These are phyloP conservation scores for Volucella inflata DNA, from an alignment of 2,888 invertebrate species.

Conservation along the genomic window DNA sequence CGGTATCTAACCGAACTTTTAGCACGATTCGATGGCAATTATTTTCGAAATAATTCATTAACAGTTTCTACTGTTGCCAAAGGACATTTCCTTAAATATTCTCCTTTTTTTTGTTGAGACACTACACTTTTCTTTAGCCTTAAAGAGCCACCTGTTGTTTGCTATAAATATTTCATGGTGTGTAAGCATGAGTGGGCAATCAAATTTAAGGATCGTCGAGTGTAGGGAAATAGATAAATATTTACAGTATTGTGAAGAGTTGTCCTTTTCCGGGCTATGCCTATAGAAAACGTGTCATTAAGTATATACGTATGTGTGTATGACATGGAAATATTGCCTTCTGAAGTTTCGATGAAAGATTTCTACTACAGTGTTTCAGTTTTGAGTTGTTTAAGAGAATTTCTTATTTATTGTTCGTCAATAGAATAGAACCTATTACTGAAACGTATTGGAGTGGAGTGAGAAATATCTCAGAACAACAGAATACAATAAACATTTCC, in stretches of 20 bases:
- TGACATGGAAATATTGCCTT: too few relatives aligned
- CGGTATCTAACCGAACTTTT: neutral
- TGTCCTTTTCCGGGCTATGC: neutral
- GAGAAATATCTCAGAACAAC: too few relatives aligned
- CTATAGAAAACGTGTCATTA: neutral
- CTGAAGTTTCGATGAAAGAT: too few relatives aligned
- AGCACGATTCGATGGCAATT: constrained; percentile 4
- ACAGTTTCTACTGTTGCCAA: neutral
- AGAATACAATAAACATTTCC: too few relatives aligned
- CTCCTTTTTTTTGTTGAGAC: neutral
- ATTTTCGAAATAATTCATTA: constrained; percentile 18
- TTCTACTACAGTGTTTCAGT: too few relatives aligned
- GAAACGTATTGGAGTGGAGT: too few relatives aligned
- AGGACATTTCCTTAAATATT: neutral
- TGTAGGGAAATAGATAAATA: neutral
- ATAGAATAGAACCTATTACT: too few relatives aligned
- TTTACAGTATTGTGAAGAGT: neutral
- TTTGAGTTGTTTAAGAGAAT: too few relatives aligned
- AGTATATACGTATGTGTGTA: too few relatives aligned
- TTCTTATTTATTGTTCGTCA: too few relatives aligned
- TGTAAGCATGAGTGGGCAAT: neutral
- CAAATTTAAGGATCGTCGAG: neutral
- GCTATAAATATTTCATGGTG: constrained; percentile 15
- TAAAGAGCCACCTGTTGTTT: constrained; percentile 18
- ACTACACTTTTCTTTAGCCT: neutral